Percentiles rank a stretch among this genome's conserved stretches.
These are phyloP conservation scores for Oreochromis grahami DNA, from an alignment of 2,797 vertebrate genomes.

Conservation along the genomic window DNA sequence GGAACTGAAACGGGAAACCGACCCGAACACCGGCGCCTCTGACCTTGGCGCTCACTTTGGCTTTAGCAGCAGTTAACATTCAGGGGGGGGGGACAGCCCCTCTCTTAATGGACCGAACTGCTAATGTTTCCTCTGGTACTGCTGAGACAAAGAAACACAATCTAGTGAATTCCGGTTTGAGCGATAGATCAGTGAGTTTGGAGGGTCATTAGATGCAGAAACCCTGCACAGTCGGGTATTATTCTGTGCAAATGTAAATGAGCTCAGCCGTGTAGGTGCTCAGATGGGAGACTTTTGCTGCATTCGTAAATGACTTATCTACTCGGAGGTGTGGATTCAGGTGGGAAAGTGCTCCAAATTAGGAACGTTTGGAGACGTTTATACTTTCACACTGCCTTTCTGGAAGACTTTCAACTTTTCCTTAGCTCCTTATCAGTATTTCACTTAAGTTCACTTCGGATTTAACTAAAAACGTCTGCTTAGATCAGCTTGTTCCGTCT, in stretches of 20 bases:
- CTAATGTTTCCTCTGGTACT: neutral
- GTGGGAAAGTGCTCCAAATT: neutral
- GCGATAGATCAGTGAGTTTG: neutral
- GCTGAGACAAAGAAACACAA: neutral
- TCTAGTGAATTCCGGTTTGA: neutral
- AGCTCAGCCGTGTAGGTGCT: neutral
- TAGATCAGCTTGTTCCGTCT: neutral
- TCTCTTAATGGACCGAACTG: neutral
- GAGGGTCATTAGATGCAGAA: neutral
- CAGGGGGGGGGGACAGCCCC: neutral
- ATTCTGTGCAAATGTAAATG: neutral
- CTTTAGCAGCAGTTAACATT: neutral
- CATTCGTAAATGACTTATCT: neutral
- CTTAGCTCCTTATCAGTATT: neutral
- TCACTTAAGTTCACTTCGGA: neutral
- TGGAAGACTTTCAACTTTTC: neutral
- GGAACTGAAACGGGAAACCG: neutral
- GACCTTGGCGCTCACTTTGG: neutral
- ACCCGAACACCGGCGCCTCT: neutral
- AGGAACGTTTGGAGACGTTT: neutral
- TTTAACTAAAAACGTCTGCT: neutral
- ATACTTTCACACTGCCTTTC: neutral
- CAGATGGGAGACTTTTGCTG: neutral
- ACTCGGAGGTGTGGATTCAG: neutral
- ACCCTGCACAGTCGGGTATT: neutral